Evolutionary conservation across 2,113 vertebrate species (phyloP), one percentile per base, ranked within the genome.

Genomic region (Gopherus flavomarginatus): DNA sequence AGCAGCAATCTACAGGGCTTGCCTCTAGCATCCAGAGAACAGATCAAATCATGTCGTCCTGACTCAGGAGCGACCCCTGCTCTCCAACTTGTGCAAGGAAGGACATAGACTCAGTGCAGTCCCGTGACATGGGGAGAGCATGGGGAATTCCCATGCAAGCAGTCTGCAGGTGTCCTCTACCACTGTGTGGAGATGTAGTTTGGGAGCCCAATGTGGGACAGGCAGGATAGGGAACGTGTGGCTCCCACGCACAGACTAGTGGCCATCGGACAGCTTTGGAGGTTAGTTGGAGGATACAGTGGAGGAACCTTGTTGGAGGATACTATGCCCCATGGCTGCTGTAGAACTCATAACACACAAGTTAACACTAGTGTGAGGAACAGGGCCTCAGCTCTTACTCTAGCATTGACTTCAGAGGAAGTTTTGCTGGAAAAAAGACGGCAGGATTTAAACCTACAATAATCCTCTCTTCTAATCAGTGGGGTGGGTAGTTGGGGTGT

Each of bases 331-430:
- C 42, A 27, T 16, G 42, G 42, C 11, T 16, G 13, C 11, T 14
- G 4, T 78, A 5, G 7, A 44, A 42, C 35, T 44, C 65, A n/a
- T 10, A 72, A 17, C 65, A 72, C 19, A 17, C 16, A 65, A 9
- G 59, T 14, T 12, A 62, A 6, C 59, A 31, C 13, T 31, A 12
- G 5, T 31, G 29, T 13, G 62, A n/a, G 35, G 62, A 69, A 69
- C 8, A 9, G 62, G 7, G 62, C 12, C 12, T 62, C 57, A 6
- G 12, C 69, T 11, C 62, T 44, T 44, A 35, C 24, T 38, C 56
- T 4, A 1, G 1, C 14, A 0, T 44, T 22, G 8, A 56, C 2
- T 0, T 38, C 82, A 65, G 65, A 6, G 1, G 27, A 56, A 26
- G 69, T 87, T 87, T 62, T 2, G 4, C 65, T 50, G 27, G 52